These are phyloP conservation scores for Propithecus coquereli DNA, from an alignment of 2,113 vertebrate genomes.

Conservation along the genomic window DNA sequence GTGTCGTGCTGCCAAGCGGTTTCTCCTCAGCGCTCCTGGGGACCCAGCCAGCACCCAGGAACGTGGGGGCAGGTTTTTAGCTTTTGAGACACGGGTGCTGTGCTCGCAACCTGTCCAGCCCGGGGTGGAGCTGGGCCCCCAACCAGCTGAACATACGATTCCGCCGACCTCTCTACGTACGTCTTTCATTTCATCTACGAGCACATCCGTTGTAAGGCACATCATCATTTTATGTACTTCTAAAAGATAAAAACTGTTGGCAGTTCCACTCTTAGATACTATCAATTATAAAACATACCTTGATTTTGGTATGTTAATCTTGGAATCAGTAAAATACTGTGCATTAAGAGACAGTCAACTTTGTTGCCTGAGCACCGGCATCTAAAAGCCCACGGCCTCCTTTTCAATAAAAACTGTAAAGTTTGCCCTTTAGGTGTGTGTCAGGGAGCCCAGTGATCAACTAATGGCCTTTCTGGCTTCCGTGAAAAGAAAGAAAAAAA, in stretches of 20 bases:
- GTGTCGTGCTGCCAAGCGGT: no score
- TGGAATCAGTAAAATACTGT: neutral
- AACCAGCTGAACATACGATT: accelerated
- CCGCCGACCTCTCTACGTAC: no score
- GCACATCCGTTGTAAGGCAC: no score
- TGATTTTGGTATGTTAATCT: neutral
- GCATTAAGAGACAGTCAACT: neutral
- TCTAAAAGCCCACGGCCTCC: neutral
- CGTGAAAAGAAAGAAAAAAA: neutral
- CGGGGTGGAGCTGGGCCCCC: no score
- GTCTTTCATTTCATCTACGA: accelerated
- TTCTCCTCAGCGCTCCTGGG: neutral
- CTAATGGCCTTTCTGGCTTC: neutral
- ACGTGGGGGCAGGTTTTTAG: neutral
- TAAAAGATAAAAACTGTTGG: neutral
- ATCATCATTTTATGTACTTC: neutral
- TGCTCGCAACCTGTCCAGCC: no score
- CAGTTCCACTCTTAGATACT: neutral
- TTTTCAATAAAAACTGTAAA: neutral
- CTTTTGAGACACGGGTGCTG: accelerated
- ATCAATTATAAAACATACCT: accelerated
- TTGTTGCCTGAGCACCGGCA: neutral
- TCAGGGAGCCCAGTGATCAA: neutral
- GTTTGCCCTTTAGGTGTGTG: neutral
- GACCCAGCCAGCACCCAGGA: neutral